These are phyloP conservation scores for Meloidogyne floridensis DNA, from an alignment of 1,140 invertebrate species.

Conservation along the genomic window DNA sequence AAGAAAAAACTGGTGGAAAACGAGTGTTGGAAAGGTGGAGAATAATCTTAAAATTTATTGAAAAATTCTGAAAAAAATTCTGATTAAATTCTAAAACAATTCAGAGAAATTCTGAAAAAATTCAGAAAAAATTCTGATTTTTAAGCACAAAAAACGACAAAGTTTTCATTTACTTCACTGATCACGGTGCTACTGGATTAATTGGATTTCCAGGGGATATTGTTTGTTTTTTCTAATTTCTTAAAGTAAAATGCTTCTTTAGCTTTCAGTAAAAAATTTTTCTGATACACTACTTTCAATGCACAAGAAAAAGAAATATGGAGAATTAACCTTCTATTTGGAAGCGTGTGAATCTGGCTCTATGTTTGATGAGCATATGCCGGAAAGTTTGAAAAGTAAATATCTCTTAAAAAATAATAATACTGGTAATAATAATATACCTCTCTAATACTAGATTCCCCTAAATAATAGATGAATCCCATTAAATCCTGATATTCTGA, in stretches of 20 bases:
- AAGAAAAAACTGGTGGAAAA: conserved; percentile 32
- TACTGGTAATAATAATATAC: too few relatives aligned
- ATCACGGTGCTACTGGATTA: conserved; percentile 73
- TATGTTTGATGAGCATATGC: conserved; percentile 73
- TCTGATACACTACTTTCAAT: conserved; percentile 69
- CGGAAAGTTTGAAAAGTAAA: conserved; percentile 67
- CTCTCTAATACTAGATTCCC: too few relatives aligned
- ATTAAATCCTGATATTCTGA: too few relatives aligned
- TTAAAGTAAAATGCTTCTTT: conserved; percentile 50
- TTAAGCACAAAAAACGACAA: conserved; percentile 36
- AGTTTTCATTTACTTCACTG: conserved; percentile 69
- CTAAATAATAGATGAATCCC: too few relatives aligned
- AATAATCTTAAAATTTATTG: background rate
- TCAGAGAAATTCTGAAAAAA: conserved; percentile 51
- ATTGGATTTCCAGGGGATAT: conserved; percentile 70
- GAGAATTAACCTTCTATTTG: conserved; percentile 70
- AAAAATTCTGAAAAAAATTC: conserved; percentile 24
- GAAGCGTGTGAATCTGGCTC: conserved; percentile 75
- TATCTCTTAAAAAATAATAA: too few relatives aligned
- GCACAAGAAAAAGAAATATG: conserved; percentile 68
- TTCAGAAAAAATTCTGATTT: conserved; percentile 69
- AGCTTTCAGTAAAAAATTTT: conserved; percentile 68
- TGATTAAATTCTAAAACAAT: background rate
- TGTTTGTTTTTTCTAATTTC: conserved; percentile 7
- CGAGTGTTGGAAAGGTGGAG: conserved; percentile 64